phyloP scores from a whole-genome alignment of 2,113 vertebrate genomes.

The Tachuris rubrigastra region DNA sequence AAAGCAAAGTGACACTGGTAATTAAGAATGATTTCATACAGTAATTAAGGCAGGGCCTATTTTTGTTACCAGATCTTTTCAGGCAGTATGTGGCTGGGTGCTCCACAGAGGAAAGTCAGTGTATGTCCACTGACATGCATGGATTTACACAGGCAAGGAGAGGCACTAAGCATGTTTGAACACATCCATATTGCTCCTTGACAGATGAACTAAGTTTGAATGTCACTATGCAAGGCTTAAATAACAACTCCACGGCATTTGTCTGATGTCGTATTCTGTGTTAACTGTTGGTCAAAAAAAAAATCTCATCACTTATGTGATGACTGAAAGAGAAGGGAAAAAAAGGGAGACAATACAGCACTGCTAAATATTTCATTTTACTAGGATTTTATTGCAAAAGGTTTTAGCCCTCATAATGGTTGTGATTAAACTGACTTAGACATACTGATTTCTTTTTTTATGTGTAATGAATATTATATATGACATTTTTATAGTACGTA shows the following conservation, averaged over 20 bases:
- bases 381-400: conserved; percentile 70
- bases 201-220: neutral
- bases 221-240: neutral
- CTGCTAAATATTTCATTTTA: conserved; percentile 73
- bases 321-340: conserved; percentile 32
- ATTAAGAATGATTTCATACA: neutral
- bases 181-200: neutral
- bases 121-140: neutral
- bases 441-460: conserved; percentile 76
- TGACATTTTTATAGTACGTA: conserved; percentile 69
- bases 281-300: neutral
- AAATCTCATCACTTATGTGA: neutral
- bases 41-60: neutral
- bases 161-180: neutral
- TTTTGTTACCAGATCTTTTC: neutral
- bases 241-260: neutral
- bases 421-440: conserved; percentile 72
- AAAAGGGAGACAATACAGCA: conserved; percentile 59
- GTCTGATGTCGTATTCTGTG: neutral
- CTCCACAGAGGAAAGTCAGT: neutral
- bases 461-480: conserved; percentile 78
- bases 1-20: neutral
- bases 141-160: neutral
- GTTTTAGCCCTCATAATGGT: conserved; percentile 70
- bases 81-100: neutral